Evolutionary conservation across 2,113 vertebrate species (phyloP).

Genomic region (Alouatta palliata): DNA sequence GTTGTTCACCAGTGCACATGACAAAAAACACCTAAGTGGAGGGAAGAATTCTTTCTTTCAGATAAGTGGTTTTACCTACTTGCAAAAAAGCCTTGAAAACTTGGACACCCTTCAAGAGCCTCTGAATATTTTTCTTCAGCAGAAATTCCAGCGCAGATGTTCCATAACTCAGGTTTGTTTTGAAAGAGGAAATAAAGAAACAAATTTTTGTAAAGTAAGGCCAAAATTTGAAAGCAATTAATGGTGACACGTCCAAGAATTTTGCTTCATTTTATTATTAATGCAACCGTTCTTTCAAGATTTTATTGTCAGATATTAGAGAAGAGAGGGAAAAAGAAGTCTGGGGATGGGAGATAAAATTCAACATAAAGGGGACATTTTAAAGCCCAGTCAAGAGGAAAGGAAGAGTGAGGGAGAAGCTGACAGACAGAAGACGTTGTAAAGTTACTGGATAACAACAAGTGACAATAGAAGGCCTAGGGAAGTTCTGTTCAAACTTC

Average conservation of each 20-base stretch:
- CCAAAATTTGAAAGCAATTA: constrained; percentile 64
- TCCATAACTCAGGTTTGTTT: constrained; percentile 60
- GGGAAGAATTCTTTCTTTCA: constrained; percentile 19
- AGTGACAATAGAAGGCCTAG: not conserved
- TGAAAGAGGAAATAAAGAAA: constrained; percentile 68
- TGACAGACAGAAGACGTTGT: not conserved
- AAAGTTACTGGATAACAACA: not conserved
- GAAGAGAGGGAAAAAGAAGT: not conserved
- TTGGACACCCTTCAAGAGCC: constrained; percentile 54
- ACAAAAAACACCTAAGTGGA: not conserved
- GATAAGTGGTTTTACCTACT: constrained; percentile 66
- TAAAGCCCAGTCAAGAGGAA: not conserved
- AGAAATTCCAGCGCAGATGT: constrained; percentile 63
- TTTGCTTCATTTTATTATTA: constrained; percentile 61
- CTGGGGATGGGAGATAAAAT: constrained; percentile 34
- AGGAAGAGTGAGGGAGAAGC: not conserved
- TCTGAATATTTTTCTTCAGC: constrained; percentile 66
- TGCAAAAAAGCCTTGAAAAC: constrained; percentile 54
- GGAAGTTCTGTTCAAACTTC: not conserved
- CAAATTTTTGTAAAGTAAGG: constrained; percentile 25
- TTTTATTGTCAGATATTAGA: not conserved
- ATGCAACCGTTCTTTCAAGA: not conserved
- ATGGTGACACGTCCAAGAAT: constrained; percentile 46
- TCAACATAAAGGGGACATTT: not conserved
- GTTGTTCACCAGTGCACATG: not conserved